Percentiles rank a stretch among this genome's conserved stretches.
Evolutionary conservation across 2,888 invertebrate species (phyloP).

Genomic region (Nasonovia ribisnigri): DNA sequence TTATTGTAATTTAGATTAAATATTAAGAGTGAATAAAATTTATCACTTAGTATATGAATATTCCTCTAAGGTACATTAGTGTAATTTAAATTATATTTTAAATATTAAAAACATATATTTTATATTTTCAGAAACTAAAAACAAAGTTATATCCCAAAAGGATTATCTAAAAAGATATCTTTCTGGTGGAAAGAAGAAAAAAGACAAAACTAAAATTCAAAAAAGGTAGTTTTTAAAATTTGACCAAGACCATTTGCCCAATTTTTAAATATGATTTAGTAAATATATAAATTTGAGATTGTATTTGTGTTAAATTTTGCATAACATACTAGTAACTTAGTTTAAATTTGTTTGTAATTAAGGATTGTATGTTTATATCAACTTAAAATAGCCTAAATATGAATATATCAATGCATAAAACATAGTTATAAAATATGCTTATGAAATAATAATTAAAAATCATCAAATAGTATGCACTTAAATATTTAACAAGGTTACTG

Average conservation of each 20-base stretch:
- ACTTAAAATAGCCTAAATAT: neutral
- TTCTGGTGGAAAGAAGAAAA: constrained; percentile 56
- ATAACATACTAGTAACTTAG: neutral
- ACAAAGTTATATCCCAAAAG: constrained; percentile 57
- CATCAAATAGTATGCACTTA: neutral
- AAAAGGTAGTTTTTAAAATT: constrained; percentile 20
- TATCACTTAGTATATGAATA: neutral
- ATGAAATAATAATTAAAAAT: neutral
- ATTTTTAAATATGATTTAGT: neutral
- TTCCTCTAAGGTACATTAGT: neutral
- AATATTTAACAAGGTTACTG: too few species aligned
- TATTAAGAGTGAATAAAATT: neutral
- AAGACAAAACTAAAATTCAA: constrained; percentile 45
- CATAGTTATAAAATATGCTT: neutral
- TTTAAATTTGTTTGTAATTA: neutral
- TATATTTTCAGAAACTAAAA: constrained; percentile 38
- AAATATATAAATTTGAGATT: neutral
- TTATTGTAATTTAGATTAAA: neutral
- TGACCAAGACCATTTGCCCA: neutral
- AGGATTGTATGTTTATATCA: neutral
- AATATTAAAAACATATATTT: neutral
- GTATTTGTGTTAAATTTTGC: neutral
- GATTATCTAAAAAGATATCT: constrained; percentile 66
- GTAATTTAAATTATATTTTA: neutral
- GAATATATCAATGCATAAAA: neutral